phyloP scores from a whole-genome alignment of 2,888 invertebrate species.

The Drosophila robusta region DNA sequence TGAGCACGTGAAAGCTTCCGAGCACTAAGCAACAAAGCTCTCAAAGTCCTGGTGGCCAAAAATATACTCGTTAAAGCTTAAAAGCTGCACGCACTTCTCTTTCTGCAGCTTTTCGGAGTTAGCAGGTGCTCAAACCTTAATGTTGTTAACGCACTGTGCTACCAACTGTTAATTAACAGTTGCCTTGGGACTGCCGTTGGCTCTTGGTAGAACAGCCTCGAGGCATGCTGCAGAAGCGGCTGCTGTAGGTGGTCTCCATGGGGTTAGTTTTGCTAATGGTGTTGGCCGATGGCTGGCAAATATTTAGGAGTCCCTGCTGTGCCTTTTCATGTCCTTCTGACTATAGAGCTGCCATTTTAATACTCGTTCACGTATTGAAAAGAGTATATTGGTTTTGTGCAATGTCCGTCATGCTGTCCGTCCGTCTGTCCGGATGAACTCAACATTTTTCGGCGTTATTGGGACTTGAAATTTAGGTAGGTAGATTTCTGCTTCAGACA shows the following conservation, averaged over 20 bases:
- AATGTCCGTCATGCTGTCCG: too few species aligned
- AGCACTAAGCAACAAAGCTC: too few species aligned
- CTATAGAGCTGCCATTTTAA: constrained; percentile 1
- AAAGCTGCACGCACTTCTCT: background rate
- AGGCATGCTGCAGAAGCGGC: background rate
- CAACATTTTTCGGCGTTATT: too few species aligned
- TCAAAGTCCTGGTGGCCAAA: background rate
- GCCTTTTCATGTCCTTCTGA: constrained; percentile 6
- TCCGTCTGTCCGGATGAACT: too few species aligned
- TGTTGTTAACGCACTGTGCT: constrained; percentile 20
- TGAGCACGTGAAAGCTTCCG: too few species aligned
- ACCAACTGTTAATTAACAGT: constrained; percentile 6
- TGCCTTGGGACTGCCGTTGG: background rate
- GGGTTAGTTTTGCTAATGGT: constrained; percentile 29
- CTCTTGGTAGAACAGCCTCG: constrained; percentile 3
- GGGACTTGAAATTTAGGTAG: too few species aligned
- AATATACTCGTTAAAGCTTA: background rate
- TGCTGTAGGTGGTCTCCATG: constrained; percentile 7
- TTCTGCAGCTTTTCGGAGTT: constrained; percentile 28
- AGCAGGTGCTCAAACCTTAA: background rate
- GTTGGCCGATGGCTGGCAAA: constrained; percentile 18
- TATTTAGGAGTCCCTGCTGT: constrained; percentile 46
- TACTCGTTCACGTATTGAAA: too few species aligned
- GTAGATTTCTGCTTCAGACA: too few species aligned
- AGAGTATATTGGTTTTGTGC: too few species aligned